Evolutionary conservation across 2,113 vertebrate genomes (phyloP), one percentile per base, ranked within the genome.

Genomic region (Takifugu flavidus): DNA sequence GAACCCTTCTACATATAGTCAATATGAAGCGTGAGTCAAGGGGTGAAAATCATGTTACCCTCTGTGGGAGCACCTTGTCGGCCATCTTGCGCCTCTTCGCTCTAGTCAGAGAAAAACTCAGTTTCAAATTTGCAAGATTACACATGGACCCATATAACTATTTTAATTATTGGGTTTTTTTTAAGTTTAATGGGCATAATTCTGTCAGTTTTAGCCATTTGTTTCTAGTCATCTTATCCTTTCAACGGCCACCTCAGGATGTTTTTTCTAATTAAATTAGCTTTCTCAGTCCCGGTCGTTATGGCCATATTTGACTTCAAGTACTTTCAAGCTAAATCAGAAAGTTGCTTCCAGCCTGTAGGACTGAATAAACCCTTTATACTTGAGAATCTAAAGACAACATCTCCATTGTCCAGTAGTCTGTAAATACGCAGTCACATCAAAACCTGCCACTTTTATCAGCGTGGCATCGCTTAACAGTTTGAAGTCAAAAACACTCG

Each of bases 51-150:
- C 13, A 15, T 59, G 94, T 91, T 88, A 98, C 97, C 92, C 97
- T 91, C 87, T 99, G 97, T 2, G 97, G 97, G 73, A 99, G 92
- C 84, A 99, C 94, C 84, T 98, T 98, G 90, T 99, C 97, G 15
- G 96, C 96, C 97, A 99, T 98, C 89, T 96, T 99, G 77, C 95
- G 95, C 84, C 95, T 93, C 78, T 98, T 98, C 56, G 94, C 77
- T 77, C 96, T 98, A 39, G 1, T 39, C 34, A 54, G 87, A 49
- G 13, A 47, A 15, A 47, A 47, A 15, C 20, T 20, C 15, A n/a
- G 45, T 39, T 39, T 39, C 20, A 20, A 20, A 20, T 20, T 20
- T 20, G 20, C 20, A 20, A 20, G 20, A 20, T 20, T 20, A 20
- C 20, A 20, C 20, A 20, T 20, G 20, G 20, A 20, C 20, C 20